A percentile compares a stretch with the other conserved stretches of the same genome.
These are phyloP conservation scores for Hipparchia sbordonii DNA, from an alignment of 2,888 invertebrate species.

Conservation along the genomic window DNA sequence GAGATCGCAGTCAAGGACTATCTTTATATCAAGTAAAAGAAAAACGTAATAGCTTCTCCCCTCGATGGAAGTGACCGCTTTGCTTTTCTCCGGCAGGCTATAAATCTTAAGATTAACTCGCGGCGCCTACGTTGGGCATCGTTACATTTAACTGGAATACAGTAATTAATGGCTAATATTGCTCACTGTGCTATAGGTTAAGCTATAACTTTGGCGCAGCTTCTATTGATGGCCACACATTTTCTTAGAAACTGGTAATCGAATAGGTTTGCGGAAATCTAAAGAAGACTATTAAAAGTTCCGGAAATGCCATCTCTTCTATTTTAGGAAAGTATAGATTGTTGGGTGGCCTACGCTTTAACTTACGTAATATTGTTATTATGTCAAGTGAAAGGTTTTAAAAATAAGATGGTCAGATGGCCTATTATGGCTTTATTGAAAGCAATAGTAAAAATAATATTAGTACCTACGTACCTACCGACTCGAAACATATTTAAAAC, in stretches of 20 bases:
- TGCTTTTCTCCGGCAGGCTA: slow-evolving; percentile 31
- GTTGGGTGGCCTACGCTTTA: neutral
- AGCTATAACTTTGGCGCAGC: slow-evolving; percentile 41
- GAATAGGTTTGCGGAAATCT: slow-evolving; percentile 8
- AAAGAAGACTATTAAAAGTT: slow-evolving; percentile 2
- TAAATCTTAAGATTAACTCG: slow-evolving; percentile 41
- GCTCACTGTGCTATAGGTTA: slow-evolving; percentile 38
- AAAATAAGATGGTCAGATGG: neutral
- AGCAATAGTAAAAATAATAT: no score
- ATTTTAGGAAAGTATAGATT: neutral
- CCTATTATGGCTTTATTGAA: no score
- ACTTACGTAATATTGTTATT: no score
- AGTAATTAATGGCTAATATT: slow-evolving; percentile 43
- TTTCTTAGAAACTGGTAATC: slow-evolving; percentile 11
- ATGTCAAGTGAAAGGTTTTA: neutral
- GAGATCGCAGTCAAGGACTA: no score
- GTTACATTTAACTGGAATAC: slow-evolving; percentile 42
- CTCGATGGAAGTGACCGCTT: neutral
- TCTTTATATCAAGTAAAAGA: no score
- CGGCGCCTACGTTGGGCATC: slow-evolving; percentile 43
- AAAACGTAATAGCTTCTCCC: neutral
- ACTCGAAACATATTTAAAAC: no score
- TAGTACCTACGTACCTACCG: no score
- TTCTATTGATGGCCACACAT: slow-evolving; percentile 27
- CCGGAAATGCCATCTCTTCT: neutral